Evolutionary conservation across 2,113 vertebrate species (phyloP).

Genomic region (Bos javanicus): DNA sequence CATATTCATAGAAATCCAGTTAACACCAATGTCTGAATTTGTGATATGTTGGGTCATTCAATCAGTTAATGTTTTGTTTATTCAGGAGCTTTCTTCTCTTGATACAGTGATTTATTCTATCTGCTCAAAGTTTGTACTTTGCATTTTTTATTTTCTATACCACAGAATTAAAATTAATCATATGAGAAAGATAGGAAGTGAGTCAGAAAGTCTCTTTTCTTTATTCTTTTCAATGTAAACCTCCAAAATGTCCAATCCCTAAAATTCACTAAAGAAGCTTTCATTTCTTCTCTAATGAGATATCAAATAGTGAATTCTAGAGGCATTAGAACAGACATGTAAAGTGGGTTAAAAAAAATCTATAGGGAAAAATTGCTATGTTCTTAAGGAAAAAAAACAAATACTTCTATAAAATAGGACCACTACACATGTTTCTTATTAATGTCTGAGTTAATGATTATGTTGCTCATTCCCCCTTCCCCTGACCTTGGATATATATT

Average conservation of each 20-base stretch:
- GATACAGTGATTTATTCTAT: not conserved
- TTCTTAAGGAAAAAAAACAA: not conserved
- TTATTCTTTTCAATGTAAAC: not conserved
- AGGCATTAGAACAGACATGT: not conserved
- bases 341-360: not conserved
- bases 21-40: not conserved
- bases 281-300: not conserved
- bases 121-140: not conserved
- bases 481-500: not conserved
- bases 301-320: not conserved
- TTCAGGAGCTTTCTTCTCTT: not conserved
- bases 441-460: not conserved
- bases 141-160: not conserved
- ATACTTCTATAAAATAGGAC: not conserved
- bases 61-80: not conserved
- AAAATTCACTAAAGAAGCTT: not conserved
- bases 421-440: not conserved
- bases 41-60: not conserved
- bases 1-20: not conserved
- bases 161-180: conserved; percentile 10
- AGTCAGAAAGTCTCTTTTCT: not conserved
- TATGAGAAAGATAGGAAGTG: not conserved
- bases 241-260: not conserved
- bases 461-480: rapidly evolving
- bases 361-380: not conserved